Evolutionary conservation across 2,888 invertebrate species (phyloP).

Genomic region (Brassicogethes aeneus): DNA sequence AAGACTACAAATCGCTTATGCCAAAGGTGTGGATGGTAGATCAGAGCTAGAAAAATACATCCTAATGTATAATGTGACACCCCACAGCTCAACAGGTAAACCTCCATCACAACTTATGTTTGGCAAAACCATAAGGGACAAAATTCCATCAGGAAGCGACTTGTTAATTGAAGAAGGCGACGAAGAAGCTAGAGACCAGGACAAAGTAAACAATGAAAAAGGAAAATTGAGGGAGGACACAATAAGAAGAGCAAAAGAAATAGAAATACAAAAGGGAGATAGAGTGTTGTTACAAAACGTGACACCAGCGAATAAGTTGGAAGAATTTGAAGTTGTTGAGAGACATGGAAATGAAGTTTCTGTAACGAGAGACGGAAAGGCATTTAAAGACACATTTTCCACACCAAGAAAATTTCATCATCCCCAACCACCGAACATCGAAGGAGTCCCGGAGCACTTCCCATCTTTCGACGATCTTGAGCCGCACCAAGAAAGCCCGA

Average conservation of each 20-base stretch:
- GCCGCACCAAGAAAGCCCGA: no score
- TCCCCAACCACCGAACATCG: not conserved
- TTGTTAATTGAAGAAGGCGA: conserved; percentile 4
- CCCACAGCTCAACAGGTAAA: conserved; percentile 21
- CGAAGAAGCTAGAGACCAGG: conserved; percentile 11
- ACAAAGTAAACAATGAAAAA: conserved; percentile 7
- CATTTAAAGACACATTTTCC: not conserved
- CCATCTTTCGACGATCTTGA: no score
- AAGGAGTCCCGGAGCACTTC: no score
- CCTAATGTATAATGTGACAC: conserved; percentile 15
- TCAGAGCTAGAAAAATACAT: conserved; percentile 12
- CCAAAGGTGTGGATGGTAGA: conserved; percentile 7
- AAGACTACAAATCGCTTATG: conserved; percentile 4
- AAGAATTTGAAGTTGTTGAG: not conserved
- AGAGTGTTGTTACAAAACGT: conserved; percentile 6
- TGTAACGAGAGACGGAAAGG: not conserved
- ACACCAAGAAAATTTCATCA: not conserved
- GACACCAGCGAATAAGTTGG: conserved; percentile 1
- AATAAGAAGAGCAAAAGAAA: conserved; percentile 9
- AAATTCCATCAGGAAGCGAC: conserved; percentile 11
- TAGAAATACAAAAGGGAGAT: conserved; percentile 9
- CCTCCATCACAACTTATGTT: conserved; percentile 20
- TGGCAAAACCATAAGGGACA: conserved; percentile 15
- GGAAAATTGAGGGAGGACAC: conserved; percentile 11
- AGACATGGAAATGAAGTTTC: not conserved